These are phyloP conservation scores for Cyrtodaria siliqua DNA, from an alignment of 2,888 invertebrate species.

Conservation along the genomic window DNA sequence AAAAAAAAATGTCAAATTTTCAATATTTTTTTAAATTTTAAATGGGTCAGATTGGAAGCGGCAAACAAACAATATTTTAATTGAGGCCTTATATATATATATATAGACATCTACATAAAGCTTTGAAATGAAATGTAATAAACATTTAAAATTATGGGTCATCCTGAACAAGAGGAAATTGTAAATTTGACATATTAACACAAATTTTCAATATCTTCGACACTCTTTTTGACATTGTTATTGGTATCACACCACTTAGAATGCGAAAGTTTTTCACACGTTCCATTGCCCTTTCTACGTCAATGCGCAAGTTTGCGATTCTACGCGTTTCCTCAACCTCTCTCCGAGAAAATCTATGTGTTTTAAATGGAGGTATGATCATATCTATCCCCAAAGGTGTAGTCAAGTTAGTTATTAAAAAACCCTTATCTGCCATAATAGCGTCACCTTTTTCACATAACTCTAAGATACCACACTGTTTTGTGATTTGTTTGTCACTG, in stretches of 20 bases:
- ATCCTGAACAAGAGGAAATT: slow-evolving; percentile 5
- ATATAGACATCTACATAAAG: no score
- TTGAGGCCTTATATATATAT: no score
- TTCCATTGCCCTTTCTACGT: slow-evolving; percentile 21
- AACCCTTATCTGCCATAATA: slow-evolving; percentile 60
- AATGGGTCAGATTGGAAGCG: no score
- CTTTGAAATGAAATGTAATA: neutral
- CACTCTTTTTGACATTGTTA: slow-evolving; percentile 6
- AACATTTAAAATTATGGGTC: neutral
- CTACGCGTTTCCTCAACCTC: slow-evolving; percentile 34
- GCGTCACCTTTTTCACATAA: slow-evolving; percentile 57
- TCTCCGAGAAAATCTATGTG: slow-evolving; percentile 16
- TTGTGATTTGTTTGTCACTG: slow-evolving; percentile 55
- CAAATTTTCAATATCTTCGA: slow-evolving; percentile 23
- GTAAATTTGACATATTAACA: slow-evolving; percentile 8
- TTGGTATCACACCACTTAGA: slow-evolving; percentile 25
- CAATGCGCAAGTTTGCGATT: slow-evolving; percentile 30
- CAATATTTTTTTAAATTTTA: no score
- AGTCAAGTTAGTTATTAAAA: slow-evolving; percentile 48
- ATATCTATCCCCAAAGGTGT: slow-evolving; percentile 28
- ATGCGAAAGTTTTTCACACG: slow-evolving; percentile 39
- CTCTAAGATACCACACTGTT: slow-evolving; percentile 36
- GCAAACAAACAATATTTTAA: no score
- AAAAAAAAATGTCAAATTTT: no score
- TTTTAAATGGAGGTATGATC: slow-evolving; percentile 48